Evolutionary conservation across 2,113 vertebrate genomes (phyloP), one percentile per base, ranked within the genome.

Genomic region (Gobiocypris rarus): DNA sequence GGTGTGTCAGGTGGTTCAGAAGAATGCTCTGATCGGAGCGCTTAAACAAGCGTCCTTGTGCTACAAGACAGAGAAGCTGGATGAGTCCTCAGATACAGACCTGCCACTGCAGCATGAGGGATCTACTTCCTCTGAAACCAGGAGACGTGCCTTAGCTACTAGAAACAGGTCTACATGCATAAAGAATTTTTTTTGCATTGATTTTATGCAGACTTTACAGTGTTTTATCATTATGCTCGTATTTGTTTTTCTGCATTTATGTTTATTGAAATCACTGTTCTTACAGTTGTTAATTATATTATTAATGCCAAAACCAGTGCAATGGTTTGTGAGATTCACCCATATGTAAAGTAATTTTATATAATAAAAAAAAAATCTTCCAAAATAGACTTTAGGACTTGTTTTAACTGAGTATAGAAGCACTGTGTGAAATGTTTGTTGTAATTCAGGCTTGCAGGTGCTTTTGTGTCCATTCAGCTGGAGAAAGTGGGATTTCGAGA

Each of bases 401-500:
- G 26, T 69, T 38, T 69, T 22, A 69, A 22, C 17, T 41, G 17
- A 10, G 26, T 22, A 69, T 67, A 10, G 65, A 67, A 38, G 1
- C 17, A 38, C 17, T 0, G 9, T 41, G 34, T 70, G n/a, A 73
- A 48, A 4, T 22, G 26, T 3, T 43, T 61, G 14, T 79, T 28
- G 8, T 85, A 3, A 70, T 88, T 43, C 90, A 96, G 94, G 83
- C 74, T 75, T 78, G 89, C 86, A 3, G 92, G 94, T 38, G 90
- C 93, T 41, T 96, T 96, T 3, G 80, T 95, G 86, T 96, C 94
- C 69, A 90, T 96, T 89, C 92, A 94, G 28, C 85, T 95, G 87
- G 93, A 95, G 89, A 96, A 96, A 90, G 9, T 34, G 9, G 88
- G 89, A 31, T 87, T 90, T 34, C 0, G 31, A 67, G 94, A 95